phyloP scores from a whole-genome alignment of 2,888 invertebrate species.

The Xestobium rufovillosum region DNA sequence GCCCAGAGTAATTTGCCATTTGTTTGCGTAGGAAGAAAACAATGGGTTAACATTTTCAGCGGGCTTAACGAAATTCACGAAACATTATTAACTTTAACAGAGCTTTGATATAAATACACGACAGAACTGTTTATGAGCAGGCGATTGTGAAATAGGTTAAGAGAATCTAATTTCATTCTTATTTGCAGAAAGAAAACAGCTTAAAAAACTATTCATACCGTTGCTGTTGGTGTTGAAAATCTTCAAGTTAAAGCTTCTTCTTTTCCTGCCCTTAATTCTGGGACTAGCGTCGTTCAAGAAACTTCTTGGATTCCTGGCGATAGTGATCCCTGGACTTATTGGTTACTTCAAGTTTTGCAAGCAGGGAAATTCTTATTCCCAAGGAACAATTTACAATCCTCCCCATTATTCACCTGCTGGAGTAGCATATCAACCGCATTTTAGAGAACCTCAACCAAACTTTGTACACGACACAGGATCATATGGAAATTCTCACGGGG shows the following conservation, averaged over 20 bases:
- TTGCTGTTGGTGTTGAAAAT: slow-evolving; percentile 73
- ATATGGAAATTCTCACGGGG: slow-evolving; percentile 36
- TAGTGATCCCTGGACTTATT: slow-evolving; percentile 72
- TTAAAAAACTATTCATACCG: slow-evolving; percentile 77
- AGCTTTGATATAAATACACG: too few species aligned
- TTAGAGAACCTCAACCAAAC: slow-evolving; percentile 44
- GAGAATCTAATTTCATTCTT: too few species aligned
- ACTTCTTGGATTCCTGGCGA: slow-evolving; percentile 70
- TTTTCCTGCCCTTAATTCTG: slow-evolving; percentile 75
- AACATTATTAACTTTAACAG: too few species aligned
- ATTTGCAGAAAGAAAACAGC: slow-evolving; percentile 64
- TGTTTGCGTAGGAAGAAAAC: too few species aligned
- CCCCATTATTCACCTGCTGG: slow-evolving; percentile 70
- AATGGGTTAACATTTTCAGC: too few species aligned
- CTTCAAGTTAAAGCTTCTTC: slow-evolving; percentile 73
- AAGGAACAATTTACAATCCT: slow-evolving; percentile 42
- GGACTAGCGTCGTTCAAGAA: slow-evolving; percentile 81
- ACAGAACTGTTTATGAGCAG: too few species aligned
- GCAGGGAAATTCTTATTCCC: slow-evolving; percentile 47
- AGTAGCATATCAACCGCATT: slow-evolving; percentile 56
- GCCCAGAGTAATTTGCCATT: too few species aligned
- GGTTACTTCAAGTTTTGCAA: slow-evolving; percentile 82
- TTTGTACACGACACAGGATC: slow-evolving; percentile 38
- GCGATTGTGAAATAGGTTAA: too few species aligned
- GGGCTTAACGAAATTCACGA: too few species aligned